Base-by-base conservation (phyloP, 2,113 vertebrate species). In the Sinocyclocheilus anophthalmus region DNA sequence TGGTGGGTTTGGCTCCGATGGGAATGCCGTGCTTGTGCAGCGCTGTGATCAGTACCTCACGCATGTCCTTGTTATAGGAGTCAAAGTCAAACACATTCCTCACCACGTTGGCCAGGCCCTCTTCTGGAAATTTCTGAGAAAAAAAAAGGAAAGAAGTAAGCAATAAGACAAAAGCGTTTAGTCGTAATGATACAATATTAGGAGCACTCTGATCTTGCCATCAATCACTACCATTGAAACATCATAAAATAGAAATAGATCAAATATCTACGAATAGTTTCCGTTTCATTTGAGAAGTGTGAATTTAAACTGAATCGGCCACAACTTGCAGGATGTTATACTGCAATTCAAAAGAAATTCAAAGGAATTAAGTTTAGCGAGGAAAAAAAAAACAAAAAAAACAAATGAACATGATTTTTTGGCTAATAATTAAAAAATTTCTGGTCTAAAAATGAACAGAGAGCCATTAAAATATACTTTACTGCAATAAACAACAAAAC, bases 61-160 rank as follows among this genome's bases (percentile, higher is more conserved):
- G 91, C 93, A 91, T 95, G 93, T 99, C 96, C 0, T 94, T 95
- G 93, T 98, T 98, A 94, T 99, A 99, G 37, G 98, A 97, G 91
- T 99, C 98, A 53, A 99, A 99, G 93, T 99, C 98, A 86, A 99
- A 99, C 7, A 99, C 97, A 0, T 99, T 99, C 63, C 96, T 95
- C 90, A 99, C 96, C 88, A 98, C 98, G 55, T 92, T 97, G 86
- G 98, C 94, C 42, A 99, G 94, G 85, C 98, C 98, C 93, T 99
- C 98, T 1, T 92, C 83, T 4, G 98, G 98, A 93, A 98, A 99
- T 95, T 95, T 98, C 98, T 99, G 94, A 65, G 37, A 4, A 0
- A 69, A 84, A 13, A 50, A n/a, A 37, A 26, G 16, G 33, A 85
- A 12, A 37, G 2, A 53, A 4, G 37, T 13, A 11, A 70, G 59